These are phyloP conservation scores for Chiroxiphia lanceolata DNA, from an alignment of 2,797 vertebrate species.

Conservation along the genomic window DNA sequence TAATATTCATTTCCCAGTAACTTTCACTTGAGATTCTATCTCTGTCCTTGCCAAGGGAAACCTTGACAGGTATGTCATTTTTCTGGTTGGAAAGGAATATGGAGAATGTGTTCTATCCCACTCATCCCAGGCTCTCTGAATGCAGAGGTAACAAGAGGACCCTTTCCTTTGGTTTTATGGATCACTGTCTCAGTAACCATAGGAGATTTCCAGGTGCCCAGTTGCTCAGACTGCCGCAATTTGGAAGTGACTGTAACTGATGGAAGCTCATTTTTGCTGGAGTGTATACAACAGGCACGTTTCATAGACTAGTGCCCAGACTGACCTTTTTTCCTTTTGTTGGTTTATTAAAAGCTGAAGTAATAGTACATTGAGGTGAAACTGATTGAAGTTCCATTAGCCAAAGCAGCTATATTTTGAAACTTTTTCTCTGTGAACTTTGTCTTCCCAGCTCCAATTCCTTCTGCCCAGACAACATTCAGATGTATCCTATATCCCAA, in stretches of 20 bases:
- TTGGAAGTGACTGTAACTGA: background rate
- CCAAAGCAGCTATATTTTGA: background rate
- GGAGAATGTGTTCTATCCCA: background rate
- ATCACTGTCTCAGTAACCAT: background rate
- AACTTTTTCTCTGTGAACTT: background rate
- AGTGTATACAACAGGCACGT: background rate
- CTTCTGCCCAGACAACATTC: background rate
- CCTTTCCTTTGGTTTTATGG: background rate
- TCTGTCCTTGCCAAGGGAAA: background rate
- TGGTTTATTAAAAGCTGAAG: background rate
- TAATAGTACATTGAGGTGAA: background rate
- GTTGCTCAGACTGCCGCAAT: background rate
- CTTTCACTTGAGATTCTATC: background rate
- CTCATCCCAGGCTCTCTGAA: background rate
- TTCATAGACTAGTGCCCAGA: background rate
- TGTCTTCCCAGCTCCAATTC: background rate
- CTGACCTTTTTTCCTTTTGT: background rate
- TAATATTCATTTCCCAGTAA: slow-evolving; percentile 26
- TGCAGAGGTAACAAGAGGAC: background rate
- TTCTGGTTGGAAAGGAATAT: background rate
- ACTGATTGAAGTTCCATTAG: background rate
- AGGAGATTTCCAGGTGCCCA: background rate
- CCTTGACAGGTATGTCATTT: background rate
- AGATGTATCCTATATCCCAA: background rate
- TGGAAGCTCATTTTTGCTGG: background rate